Conservation (phyloP, 1,140 invertebrate species). For the Rhyzopertha dominica region DNA sequence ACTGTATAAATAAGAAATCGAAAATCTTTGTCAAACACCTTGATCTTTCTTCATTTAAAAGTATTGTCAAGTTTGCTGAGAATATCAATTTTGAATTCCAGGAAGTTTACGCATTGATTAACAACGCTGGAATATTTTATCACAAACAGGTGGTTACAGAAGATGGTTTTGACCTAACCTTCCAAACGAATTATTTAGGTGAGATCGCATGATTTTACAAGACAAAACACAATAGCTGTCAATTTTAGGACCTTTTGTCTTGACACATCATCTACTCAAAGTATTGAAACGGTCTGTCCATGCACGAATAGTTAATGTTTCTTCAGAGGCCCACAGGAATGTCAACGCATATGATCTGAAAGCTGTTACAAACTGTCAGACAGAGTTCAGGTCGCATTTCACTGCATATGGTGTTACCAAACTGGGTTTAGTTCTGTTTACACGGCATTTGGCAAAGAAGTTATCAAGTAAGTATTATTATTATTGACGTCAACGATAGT, state of each 20-base stretch:
- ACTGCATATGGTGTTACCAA: slow-evolving; percentile 40
- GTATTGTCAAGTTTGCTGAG: slow-evolving; percentile 36
- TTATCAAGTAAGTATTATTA: slow-evolving; percentile 28
- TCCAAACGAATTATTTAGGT: slow-evolving; percentile 60
- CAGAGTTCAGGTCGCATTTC: slow-evolving; percentile 34
- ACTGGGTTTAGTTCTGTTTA: slow-evolving; percentile 38
- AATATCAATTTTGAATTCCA: slow-evolving; percentile 30
- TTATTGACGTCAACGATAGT: too few relatives aligned
- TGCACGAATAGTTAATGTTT: slow-evolving; percentile 40
- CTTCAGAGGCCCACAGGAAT: slow-evolving; percentile 39
- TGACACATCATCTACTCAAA: slow-evolving; percentile 38
- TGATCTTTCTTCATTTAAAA: slow-evolving; percentile 38
- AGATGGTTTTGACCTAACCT: slow-evolving; percentile 56
- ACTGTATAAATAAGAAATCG: slow-evolving; percentile 33
- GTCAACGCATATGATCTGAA: slow-evolving; percentile 39
- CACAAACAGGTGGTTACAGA: slow-evolving; percentile 50
- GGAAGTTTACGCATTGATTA: slow-evolving; percentile 49
- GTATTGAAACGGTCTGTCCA: slow-evolving; percentile 30
- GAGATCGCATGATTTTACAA: slow-evolving; percentile 11
- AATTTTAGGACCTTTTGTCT: slow-evolving; percentile 39
- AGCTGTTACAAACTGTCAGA: slow-evolving; percentile 33
- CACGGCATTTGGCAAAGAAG: slow-evolving; percentile 32
- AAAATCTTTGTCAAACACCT: slow-evolving; percentile 37
- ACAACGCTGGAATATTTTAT: slow-evolving; percentile 61
- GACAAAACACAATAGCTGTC: slow-evolving; percentile 3